These are phyloP conservation scores for Mesocentrotus franciscanus DNA, from an alignment of 53 echinoderm and acorn worm species.

Conservation along the genomic window DNA sequence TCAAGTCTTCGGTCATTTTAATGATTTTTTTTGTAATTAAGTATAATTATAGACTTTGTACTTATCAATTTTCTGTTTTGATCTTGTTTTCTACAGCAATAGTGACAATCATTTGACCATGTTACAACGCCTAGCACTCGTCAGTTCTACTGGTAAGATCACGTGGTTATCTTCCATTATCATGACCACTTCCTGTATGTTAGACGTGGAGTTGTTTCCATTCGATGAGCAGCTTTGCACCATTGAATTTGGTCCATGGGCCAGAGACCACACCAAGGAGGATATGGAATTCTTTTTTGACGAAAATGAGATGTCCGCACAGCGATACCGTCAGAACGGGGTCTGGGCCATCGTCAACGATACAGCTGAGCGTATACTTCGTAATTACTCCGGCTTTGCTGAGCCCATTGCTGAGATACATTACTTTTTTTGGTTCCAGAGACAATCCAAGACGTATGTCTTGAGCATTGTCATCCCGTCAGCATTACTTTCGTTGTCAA, in stretches of 20 bases:
- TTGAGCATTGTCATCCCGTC: constrained; percentile 71
- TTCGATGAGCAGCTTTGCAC: constrained; percentile 79
- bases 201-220: constrained; percentile 74
- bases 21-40: too few relatives aligned
- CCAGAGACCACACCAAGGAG: constrained; percentile 27
- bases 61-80: background rate
- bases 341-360: constrained; percentile 65
- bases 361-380: background rate
- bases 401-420: constrained; percentile 63
- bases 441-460: constrained; percentile 69
- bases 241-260: constrained; percentile 70
- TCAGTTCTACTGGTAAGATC: constrained; percentile 32
- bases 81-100: background rate
- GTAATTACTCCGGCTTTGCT: constrained; percentile 57
- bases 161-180: constrained; percentile 76
- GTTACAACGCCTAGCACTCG: background rate
- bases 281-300: constrained; percentile 57
- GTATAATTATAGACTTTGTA: too few relatives aligned
- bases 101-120: background rate
- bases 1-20: too few relatives aligned
- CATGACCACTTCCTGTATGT: constrained; percentile 70
- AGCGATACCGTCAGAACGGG: constrained; percentile 52
- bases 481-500: constrained; percentile 65
- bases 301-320: background rate
- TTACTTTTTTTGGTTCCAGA: constrained; percentile 51